phyloP scores from a whole-genome alignment of 2,797 vertebrate genomes.

The Leuciscus waleckii region DNA sequence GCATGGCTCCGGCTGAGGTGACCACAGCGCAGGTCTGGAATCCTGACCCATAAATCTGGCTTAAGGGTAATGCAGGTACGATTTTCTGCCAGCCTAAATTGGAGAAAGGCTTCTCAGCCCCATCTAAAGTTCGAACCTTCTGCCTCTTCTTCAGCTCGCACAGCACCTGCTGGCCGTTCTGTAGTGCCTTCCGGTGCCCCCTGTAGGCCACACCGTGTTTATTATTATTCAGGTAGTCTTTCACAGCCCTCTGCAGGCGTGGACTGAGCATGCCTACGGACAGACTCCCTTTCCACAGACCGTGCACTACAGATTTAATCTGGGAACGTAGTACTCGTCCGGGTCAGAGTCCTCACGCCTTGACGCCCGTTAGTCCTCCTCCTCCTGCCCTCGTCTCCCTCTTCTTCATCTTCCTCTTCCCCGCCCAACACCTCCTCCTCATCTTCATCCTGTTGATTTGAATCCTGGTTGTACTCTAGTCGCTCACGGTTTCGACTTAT shows the following conservation, averaged over 20 bases:
- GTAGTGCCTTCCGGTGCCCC: slow-evolving; percentile 72
- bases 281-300: slow-evolving; percentile 88
- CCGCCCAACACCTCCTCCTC: slow-evolving; percentile 62
- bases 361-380: slow-evolving; percentile 59
- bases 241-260: slow-evolving; percentile 92
- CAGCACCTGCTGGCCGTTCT: slow-evolving; percentile 82
- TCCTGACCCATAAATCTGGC: slow-evolving; percentile 73
- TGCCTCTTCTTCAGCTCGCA: slow-evolving; percentile 87
- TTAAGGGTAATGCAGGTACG: slow-evolving; percentile 83
- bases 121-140: slow-evolving; percentile 87
- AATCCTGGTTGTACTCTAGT: slow-evolving; percentile 73
- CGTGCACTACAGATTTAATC: slow-evolving; percentile 86
- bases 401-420: slow-evolving; percentile 62
- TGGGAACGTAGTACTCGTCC: slow-evolving; percentile 85
- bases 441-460: slow-evolving; percentile 61
- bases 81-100: slow-evolving; percentile 87
- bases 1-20: slow-evolving; percentile 94
- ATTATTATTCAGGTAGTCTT: slow-evolving; percentile 89
- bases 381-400: slow-evolving; percentile 55
- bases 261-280: slow-evolving; percentile 90
- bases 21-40: slow-evolving; percentile 93
- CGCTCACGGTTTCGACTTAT: slow-evolving; percentile 69
- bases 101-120: slow-evolving; percentile 90
- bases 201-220: slow-evolving; percentile 90
- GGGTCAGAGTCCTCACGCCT: slow-evolving; percentile 73